Conservation (phyloP, 2,888 invertebrate species). For the Latrodectus hesperus region DNA sequence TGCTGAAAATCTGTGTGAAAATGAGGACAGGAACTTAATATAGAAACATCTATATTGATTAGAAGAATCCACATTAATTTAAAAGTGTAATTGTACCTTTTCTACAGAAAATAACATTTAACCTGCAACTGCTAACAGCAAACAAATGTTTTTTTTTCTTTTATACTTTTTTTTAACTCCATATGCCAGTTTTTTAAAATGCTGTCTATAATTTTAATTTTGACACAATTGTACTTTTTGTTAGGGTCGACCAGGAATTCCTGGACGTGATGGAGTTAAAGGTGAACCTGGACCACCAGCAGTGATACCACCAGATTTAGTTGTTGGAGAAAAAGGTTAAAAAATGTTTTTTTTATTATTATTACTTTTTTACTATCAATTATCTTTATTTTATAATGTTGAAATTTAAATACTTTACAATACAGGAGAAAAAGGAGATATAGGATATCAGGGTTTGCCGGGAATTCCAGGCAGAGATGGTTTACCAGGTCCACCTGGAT, state of each 20-base stretch:
- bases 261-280: conserved; percentile 70
- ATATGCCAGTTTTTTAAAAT: too few species aligned
- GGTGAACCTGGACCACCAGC: conserved; percentile 77
- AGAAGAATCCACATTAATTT: too few species aligned
- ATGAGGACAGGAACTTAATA: too few species aligned
- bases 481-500: conserved; percentile 68
- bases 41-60: too few species aligned
- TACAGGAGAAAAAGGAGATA: conserved; percentile 70
- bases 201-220: too few species aligned
- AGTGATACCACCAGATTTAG: conserved; percentile 62
- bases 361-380: neutral
- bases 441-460: conserved; percentile 66
- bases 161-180: too few species aligned
- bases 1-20: too few species aligned
- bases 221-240: neutral
- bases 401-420: neutral
- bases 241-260: conserved; percentile 68
- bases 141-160: too few species aligned
- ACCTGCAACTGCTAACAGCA: too few species aligned
- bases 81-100: too few species aligned
- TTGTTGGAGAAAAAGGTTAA: conserved; percentile 62
- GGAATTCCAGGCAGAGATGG: conserved; percentile 71
- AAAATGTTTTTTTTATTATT: neutral
- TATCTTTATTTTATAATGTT: neutral
- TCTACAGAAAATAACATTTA: too few species aligned